Conservation (phyloP, 2,888 invertebrate species). For the Agonopterix alstromeriana region DNA sequence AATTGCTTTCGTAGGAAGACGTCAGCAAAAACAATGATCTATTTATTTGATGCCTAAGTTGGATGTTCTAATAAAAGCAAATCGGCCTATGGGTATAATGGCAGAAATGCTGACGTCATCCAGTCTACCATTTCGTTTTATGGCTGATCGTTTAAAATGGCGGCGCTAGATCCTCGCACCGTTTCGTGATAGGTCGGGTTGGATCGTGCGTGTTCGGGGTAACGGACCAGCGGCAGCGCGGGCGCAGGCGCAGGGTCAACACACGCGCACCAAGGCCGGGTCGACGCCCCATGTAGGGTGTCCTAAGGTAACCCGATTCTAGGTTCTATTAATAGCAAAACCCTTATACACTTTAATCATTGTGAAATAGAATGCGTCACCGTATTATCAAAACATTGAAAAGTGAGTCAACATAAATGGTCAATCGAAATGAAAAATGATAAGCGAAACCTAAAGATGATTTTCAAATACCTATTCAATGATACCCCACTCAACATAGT, state of each 20-base stretch:
- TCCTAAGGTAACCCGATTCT: constrained; percentile 13
- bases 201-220: constrained; percentile 37
- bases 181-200: constrained; percentile 26
- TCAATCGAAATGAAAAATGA: too few relatives aligned
- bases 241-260: constrained; percentile 67
- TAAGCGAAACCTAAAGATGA: too few relatives aligned
- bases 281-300: constrained; percentile 42
- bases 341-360: too few relatives aligned
- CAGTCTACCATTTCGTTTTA: constrained; percentile 2
- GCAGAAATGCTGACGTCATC: constrained; percentile 23
- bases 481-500: too few relatives aligned
- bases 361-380: too few relatives aligned
- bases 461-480: too few relatives aligned
- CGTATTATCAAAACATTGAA: too few relatives aligned
- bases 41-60: too few relatives aligned
- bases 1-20: too few relatives aligned
- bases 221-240: constrained; percentile 36
- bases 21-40: too few relatives aligned
- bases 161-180: constrained; percentile 17
- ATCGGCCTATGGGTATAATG: neutral
- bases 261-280: constrained; percentile 56
- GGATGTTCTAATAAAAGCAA: too few relatives aligned
- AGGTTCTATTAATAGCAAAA: neutral
- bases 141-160: constrained; percentile 23
- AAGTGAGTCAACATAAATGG: too few relatives aligned